Conservation (phyloP, 2,113 vertebrate genomes). For the Petromus typicus region DNA sequence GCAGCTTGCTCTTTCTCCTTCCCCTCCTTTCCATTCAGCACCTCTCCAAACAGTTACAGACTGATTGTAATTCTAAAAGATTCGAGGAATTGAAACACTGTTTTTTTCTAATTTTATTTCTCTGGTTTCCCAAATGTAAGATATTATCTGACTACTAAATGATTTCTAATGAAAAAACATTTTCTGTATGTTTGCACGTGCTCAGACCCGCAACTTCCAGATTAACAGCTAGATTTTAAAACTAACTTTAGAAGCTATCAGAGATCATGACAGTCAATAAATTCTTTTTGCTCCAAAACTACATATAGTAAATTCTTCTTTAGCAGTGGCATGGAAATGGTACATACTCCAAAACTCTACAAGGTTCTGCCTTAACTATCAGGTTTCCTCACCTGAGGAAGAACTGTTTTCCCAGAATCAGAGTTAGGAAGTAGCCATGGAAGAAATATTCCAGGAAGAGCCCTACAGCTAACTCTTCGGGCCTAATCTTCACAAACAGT, state of each 20-base stretch:
- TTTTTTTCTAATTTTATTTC: constrained; percentile 2
- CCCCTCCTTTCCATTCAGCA: neutral
- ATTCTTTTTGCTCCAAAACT: neutral
- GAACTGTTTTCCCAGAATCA: neutral
- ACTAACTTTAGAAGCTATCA: neutral
- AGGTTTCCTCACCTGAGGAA: neutral
- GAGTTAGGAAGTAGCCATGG: neutral
- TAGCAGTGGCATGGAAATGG: neutral
- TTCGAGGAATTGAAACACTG: neutral
- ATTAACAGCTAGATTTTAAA: constrained; percentile 1
- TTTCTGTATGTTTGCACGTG: neutral
- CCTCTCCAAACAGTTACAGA: neutral
- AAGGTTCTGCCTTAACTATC: neutral
- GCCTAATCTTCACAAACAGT: constrained; percentile 5
- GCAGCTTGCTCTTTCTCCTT: neutral
- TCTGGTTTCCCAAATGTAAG: neutral
- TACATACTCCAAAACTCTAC: constrained; percentile 10
- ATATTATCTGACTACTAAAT: neutral
- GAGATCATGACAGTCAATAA: constrained; percentile 4
- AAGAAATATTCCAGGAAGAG: neutral
- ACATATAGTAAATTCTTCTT: neutral
- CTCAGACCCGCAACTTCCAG: neutral
- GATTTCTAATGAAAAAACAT: constrained; percentile 26
- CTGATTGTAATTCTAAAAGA: neutral
- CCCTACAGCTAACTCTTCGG: neutral